These are phyloP conservation scores for Phorcus lineatus DNA, from an alignment of 2,888 invertebrate genomes.

Conservation along the genomic window DNA sequence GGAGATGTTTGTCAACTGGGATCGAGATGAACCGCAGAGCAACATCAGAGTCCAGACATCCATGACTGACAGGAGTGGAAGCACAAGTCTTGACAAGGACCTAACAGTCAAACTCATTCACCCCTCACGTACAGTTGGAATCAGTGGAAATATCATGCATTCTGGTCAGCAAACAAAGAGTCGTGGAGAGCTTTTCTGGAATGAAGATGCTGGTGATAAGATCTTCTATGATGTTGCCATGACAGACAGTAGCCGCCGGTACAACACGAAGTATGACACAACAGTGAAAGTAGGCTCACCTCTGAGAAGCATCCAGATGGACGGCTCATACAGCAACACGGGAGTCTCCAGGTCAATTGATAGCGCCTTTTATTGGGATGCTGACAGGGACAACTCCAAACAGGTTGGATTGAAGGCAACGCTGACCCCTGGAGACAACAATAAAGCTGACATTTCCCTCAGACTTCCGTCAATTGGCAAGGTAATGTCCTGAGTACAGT, in stretches of 20 bases:
- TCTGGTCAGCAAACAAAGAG: constrained; percentile 32
- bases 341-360: constrained; percentile 42
- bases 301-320: constrained; percentile 37
- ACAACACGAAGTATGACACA: constrained; percentile 34
- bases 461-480: constrained; percentile 49
- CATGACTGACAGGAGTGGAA: constrained; percentile 43
- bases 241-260: constrained; percentile 25
- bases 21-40: constrained; percentile 52
- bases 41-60: constrained; percentile 49
- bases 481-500: constrained; percentile 2
- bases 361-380: constrained; percentile 61
- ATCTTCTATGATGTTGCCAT: constrained; percentile 37
- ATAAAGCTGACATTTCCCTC: constrained; percentile 50
- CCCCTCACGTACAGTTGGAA: constrained; percentile 51
- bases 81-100: constrained; percentile 39
- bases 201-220: constrained; percentile 38
- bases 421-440: constrained; percentile 39
- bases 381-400: constrained; percentile 54
- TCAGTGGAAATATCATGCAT: constrained; percentile 40
- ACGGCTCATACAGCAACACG: constrained; percentile 29
- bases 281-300: constrained; percentile 48
- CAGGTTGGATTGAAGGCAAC: constrained; percentile 49
- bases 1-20: constrained; percentile 65
- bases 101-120: constrained; percentile 44
- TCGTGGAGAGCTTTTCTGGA: constrained; percentile 51